Evolutionary conservation across 2,113 vertebrate species (phyloP).

Genomic region (Piaya cayana): DNA sequence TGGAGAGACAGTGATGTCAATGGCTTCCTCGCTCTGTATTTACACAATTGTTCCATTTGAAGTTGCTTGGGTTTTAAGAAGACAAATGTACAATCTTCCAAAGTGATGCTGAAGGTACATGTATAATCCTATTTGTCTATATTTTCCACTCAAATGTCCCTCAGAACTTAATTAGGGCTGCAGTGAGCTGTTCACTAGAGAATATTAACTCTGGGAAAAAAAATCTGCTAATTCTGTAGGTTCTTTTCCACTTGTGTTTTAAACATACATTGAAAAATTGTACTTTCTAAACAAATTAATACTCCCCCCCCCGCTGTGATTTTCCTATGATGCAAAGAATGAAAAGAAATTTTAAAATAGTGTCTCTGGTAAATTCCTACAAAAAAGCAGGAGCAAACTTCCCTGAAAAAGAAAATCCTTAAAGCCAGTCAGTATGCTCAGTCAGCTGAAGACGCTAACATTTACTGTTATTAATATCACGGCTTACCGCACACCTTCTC

Average conservation of each 20-base stretch:
- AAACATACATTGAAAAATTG: not conserved
- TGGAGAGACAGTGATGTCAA: not conserved
- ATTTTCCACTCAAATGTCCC: slow-evolving; percentile 9
- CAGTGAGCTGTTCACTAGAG: slow-evolving; percentile 1
- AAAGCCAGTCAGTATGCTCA: not conserved
- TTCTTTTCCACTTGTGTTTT: not conserved
- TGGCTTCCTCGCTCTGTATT: slow-evolving; percentile 17
- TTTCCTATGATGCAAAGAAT: not conserved
- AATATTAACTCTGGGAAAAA: slow-evolving; percentile 33
- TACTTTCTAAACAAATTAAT: not conserved
- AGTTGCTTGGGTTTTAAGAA: slow-evolving; percentile 6
- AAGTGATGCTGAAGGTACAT: not conserved
- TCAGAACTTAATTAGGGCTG: slow-evolving; percentile 16
- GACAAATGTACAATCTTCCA: not conserved
- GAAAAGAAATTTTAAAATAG: not conserved
- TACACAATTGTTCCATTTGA: slow-evolving; percentile 19
- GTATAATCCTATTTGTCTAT: not conserved
- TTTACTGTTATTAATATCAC: not conserved
- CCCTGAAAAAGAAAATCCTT: not conserved
- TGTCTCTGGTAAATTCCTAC: not conserved
- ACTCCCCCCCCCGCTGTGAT: not conserved
- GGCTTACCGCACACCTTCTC: not conserved
- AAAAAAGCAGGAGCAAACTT: not conserved
- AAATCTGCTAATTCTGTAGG: not conserved
- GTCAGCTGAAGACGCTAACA: fast-evolving